Evolutionary conservation across 2,113 vertebrate species (phyloP), one percentile per base, ranked within the genome.

Genomic region (Chunga burmeisteri): DNA sequence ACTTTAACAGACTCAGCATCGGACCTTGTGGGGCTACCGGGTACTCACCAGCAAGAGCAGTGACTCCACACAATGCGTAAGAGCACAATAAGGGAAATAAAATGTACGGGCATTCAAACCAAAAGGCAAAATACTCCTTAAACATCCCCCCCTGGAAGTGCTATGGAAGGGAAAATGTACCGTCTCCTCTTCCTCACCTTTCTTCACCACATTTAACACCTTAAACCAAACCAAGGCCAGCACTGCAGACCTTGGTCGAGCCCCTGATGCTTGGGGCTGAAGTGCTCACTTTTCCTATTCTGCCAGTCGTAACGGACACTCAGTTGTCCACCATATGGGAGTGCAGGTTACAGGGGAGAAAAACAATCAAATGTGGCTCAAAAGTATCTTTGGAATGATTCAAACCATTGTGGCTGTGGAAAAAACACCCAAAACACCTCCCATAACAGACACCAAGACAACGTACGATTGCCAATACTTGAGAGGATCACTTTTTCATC

Each of bases 21-120:
- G 3, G 72, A 55, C 17, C 14, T 67, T 10, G 17, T 6, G 6
- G 18, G 46, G 16, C 18, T 58, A 9, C 25, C 3, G 4, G 42
- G 25, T 9, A 16, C 47, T 5, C 1, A 6, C n/a, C 62, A 83
- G 47, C 5, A 4, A 52, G 34, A 78, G 52, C 29, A 83, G 52
- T 10, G 55, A 68, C 21, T 34, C n/a, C 62, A 75, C 26, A n/a
- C 70, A 81, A 47, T 0, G 4, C 0, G 0, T 22, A 63, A 65
- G 82, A 84, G 63, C n/a, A n/a, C 18, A 58, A 1, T 9, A 42
- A 80, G 17, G 46, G 29, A 94, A 92, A 82, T n/a, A 62, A 86
- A 86, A 77, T 3, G 1, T 3, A 36, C 6, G 22, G 46, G 40
- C 8, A 40, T 56, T 82, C 46, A 63, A 75, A 55, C 9, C 62